Evolutionary conservation across 2,113 vertebrate species (phyloP), one percentile per base, ranked within the genome.

Genomic region (Pithys albifrons): DNA sequence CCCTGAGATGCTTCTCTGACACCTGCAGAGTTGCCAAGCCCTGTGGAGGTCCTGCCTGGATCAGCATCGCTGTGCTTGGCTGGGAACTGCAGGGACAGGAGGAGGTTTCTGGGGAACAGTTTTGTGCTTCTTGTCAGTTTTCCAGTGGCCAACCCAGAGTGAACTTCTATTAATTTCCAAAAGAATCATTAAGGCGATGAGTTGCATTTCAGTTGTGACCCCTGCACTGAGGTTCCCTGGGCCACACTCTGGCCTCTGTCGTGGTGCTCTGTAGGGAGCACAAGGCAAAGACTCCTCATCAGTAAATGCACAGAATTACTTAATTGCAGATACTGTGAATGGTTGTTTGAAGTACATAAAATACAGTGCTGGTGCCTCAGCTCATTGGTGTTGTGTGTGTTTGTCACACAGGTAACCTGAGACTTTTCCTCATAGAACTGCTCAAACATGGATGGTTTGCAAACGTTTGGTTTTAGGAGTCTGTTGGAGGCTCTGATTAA

Each of bases 351-450:
- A 71, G 74, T 71, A 19, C 2, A 6, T 29, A 49, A 59, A 61
- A 69, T 59, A 19, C 14, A 59, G 7, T 0, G 2, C 37, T 6
- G 28, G n/a, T 31, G 8, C 1, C 0, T 55, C 49, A 55, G 66
- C 22, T 70, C 5, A 71, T 14, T 18, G 37, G 19, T 31, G 45
- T 22, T 71, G 2, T 72, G 67, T 59, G 35, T 65, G 90, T 85
- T 73, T 23, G 18, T 73, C 46, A 10, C 33, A 37, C 52, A 7
- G 24, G 43, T 71, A 43, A 43, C 61, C 39, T 29, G n/a, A 33
- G 27, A 17, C 35, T 77, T 65, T 25, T 41, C 10, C 45, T 57
- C 15, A 16, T 18, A 5, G 8, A 45, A 9, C 33, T 71, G 31
- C 35, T 82, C 14, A 35, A 57, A 71, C 25, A 6, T 6, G 25